These are phyloP conservation scores for Ceyx erithaca DNA, from an alignment of 2,797 vertebrate genomes.

Conservation along the genomic window DNA sequence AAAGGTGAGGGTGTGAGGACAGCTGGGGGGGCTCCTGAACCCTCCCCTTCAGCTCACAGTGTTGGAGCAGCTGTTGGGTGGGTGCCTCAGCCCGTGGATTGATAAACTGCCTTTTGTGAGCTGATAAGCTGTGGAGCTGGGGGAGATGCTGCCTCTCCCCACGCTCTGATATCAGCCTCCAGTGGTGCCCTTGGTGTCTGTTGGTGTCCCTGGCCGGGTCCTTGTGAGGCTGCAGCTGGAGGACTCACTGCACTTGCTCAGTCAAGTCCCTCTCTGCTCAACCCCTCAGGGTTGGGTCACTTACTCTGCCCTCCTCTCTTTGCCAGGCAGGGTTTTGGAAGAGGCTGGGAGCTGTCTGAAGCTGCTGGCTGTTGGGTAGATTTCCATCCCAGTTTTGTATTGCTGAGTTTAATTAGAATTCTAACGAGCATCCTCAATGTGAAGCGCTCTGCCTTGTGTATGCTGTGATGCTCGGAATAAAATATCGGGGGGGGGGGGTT, in stretches of 20 bases:
- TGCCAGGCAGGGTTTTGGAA: neutral
- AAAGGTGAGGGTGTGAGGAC: conserved; percentile 78
- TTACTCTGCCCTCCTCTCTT: neutral
- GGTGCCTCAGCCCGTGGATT: neutral
- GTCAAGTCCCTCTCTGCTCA: neutral
- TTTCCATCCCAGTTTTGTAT: neutral
- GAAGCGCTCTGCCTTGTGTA: neutral
- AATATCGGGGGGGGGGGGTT: neutral
- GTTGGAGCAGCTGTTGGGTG: rapidly evolving
- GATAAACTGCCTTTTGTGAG: neutral
- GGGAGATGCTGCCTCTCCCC: neutral
- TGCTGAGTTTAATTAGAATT: neutral
- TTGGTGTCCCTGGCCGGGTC: rapidly evolving
- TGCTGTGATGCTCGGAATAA: neutral
- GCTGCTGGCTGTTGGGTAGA: too few species aligned
- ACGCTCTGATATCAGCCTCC: rapidly evolving
- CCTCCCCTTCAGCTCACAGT: rapidly evolving
- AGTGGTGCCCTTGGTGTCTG: rapidly evolving
- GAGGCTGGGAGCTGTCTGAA: neutral
- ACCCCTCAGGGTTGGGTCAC: neutral
- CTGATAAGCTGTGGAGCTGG: neutral
- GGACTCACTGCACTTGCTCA: neutral
- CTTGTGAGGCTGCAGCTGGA: neutral
- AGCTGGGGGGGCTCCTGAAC: neutral
- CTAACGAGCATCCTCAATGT: neutral